A percentile compares a stretch with the other conserved stretches of the same genome.
Conservation (phyloP, 2,113 vertebrate genomes). For the Craseonycteris thonglongyai region DNA sequence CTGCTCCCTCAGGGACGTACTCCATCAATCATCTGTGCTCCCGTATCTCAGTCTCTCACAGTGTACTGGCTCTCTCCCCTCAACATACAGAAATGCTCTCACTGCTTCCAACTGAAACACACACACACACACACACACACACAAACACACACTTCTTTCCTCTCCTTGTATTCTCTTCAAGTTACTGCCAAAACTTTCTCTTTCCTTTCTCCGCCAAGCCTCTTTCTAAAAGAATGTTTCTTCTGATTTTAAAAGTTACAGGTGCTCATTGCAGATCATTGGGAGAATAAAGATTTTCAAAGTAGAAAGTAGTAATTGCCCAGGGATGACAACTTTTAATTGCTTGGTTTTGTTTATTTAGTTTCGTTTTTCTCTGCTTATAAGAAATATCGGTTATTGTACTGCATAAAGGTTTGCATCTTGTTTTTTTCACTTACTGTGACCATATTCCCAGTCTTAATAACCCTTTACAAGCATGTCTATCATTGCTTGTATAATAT, state of each 20-base stretch:
- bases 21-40: conserved; percentile 64
- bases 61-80: not conserved
- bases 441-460: not conserved
- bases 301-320: not conserved
- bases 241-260: conserved; percentile 28
- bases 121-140: not conserved
- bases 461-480: not conserved
- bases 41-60: not conserved
- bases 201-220: conserved; percentile 34
- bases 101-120: conserved; percentile 39
- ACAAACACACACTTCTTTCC: not conserved
- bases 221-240: not conserved
- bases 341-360: not conserved
- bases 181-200: conserved; percentile 38
- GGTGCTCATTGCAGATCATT: not conserved
- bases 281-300: not conserved
- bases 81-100: not conserved
- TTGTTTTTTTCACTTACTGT: not conserved
- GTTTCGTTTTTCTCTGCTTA: not conserved
- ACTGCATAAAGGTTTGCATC: not conserved
- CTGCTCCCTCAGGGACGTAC: not conserved
- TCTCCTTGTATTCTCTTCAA: not conserved
- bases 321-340: not conserved
- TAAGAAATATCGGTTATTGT: not conserved
- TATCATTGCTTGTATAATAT: not conserved